A percentile compares a stretch with the other conserved stretches of the same genome.
These are phyloP conservation scores for Tuta absoluta DNA, from an alignment of 2,888 invertebrate genomes.

Conservation along the genomic window DNA sequence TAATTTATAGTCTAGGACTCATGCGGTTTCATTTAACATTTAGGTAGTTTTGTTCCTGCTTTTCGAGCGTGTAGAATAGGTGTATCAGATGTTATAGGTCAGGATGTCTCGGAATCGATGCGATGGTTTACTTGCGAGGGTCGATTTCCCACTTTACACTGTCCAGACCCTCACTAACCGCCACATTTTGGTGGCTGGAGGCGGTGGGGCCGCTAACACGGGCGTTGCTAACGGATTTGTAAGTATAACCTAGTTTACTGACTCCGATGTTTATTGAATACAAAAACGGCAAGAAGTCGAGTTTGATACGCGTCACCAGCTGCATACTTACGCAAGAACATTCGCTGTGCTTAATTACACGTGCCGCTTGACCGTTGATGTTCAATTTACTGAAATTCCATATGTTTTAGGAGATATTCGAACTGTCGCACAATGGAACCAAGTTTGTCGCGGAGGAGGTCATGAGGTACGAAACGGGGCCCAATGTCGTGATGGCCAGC, in stretches of 20 bases:
- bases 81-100: constrained; percentile 58
- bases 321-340: constrained; percentile 11
- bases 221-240: constrained; percentile 99
- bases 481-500: constrained; percentile 95
- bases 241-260: constrained; percentile 69
- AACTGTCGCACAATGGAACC: constrained; percentile 91
- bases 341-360: background rate
- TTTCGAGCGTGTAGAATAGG: constrained; percentile 43
- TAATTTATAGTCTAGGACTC: constrained; percentile 56
- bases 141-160: constrained; percentile 96
- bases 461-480: constrained; percentile 93
- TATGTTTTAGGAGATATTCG: constrained; percentile 92
- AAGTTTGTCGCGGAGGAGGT: constrained; percentile 93
- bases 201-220: constrained; percentile 97
- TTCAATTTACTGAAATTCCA: constrained; percentile 32
- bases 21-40: constrained; percentile 51
- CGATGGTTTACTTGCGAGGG: constrained; percentile 90
- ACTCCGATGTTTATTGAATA: constrained; percentile 3
- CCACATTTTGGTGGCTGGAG: constrained; percentile 97
- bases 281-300: constrained; percentile 32
- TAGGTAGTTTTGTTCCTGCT: constrained; percentile 49
- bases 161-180: constrained; percentile 94
- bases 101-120: constrained; percentile 77
- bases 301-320: constrained; percentile 33
- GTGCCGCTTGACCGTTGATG: constrained; percentile 26